phyloP scores from a whole-genome alignment of 2,888 invertebrate species.

The Drosophila neoperkinsi region DNA sequence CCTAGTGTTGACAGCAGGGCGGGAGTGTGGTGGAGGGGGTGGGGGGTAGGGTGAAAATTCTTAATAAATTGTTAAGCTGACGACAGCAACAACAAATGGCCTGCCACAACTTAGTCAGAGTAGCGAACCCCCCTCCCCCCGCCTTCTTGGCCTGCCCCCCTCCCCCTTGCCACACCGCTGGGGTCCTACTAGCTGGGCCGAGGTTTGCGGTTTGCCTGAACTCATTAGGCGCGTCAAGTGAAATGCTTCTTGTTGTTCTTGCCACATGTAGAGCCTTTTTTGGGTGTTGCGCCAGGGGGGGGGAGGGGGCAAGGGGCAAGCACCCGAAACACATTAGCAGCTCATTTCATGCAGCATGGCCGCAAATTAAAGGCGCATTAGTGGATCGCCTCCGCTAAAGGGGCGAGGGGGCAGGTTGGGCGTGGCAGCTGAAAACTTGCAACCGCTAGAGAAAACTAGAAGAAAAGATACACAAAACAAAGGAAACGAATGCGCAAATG shows the following conservation, averaged over 20 bases:
- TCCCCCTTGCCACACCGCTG: neutral
- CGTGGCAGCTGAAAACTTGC: slow-evolving; percentile 32
- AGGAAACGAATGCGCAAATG: slow-evolving; percentile 9
- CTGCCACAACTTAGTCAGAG: slow-evolving; percentile 61
- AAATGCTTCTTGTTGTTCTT: slow-evolving; percentile 64
- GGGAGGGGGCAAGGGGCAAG: neutral
- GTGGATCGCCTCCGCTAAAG: slow-evolving; percentile 16
- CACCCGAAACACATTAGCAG: slow-evolving; percentile 73
- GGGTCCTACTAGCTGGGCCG: slow-evolving; percentile 12
- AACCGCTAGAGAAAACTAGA: slow-evolving; percentile 44
- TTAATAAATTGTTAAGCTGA: slow-evolving; percentile 64
- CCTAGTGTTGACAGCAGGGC: slow-evolving; percentile 54
- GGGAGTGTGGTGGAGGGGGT: neutral
- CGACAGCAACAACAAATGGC: slow-evolving; percentile 35
- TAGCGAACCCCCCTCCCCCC: slow-evolving; percentile 15
- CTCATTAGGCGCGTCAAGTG: slow-evolving; percentile 80
- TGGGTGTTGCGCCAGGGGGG: too few relatives aligned
- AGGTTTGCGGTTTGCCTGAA: slow-evolving; percentile 41
- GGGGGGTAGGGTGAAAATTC: slow-evolving; percentile 32
- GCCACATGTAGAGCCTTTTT: slow-evolving; percentile 57
- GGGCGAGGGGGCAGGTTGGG: neutral
- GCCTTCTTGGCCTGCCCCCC: slow-evolving; percentile 3
- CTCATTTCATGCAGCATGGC: slow-evolving; percentile 73
- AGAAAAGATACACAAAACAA: slow-evolving; percentile 34
- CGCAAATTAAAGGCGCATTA: slow-evolving; percentile 79